Percentiles rank a stretch among this genome's conserved stretches.
These are phyloP conservation scores for Hydrotaea cyrtoneurina DNA, from an alignment of 2,888 invertebrate genomes.

Conservation along the genomic window DNA sequence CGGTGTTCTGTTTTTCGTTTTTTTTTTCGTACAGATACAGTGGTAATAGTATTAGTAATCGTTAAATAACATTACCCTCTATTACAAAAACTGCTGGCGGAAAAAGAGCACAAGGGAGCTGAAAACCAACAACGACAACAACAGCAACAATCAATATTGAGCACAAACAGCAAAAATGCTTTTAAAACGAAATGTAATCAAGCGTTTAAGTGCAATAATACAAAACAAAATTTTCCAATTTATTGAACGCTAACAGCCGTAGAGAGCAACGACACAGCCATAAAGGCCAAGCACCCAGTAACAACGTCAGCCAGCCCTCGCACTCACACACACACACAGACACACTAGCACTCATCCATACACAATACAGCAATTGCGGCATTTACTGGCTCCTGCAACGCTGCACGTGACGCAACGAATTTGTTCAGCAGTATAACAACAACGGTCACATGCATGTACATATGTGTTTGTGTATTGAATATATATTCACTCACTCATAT, in stretches of 20 bases:
- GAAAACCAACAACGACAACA: not conserved
- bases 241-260: constrained; percentile 73
- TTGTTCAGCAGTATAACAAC: constrained; percentile 5
- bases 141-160: not conserved
- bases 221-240: constrained; percentile 76
- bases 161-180: constrained; percentile 62
- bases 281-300: constrained; percentile 68
- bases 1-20: no score
- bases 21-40: constrained; percentile 1
- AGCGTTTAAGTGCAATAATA: constrained; percentile 69
- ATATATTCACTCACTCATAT: not conserved
- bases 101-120: constrained; percentile 11
- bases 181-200: constrained; percentile 69
- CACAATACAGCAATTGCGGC: not conserved
- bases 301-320: not conserved
- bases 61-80: constrained; percentile 62
- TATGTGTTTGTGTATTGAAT: not conserved
- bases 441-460: not conserved
- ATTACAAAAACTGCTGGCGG: constrained; percentile 42
- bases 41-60: constrained; percentile 37
- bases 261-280: constrained; percentile 71
- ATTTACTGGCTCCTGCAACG: constrained; percentile 1
- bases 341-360: no score
- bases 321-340: not conserved
- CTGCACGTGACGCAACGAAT: no score